A percentile compares a stretch with the other conserved stretches of the same genome.
These are phyloP conservation scores for Pachyramphus minor DNA, from an alignment of 2,113 vertebrate species.

Conservation along the genomic window DNA sequence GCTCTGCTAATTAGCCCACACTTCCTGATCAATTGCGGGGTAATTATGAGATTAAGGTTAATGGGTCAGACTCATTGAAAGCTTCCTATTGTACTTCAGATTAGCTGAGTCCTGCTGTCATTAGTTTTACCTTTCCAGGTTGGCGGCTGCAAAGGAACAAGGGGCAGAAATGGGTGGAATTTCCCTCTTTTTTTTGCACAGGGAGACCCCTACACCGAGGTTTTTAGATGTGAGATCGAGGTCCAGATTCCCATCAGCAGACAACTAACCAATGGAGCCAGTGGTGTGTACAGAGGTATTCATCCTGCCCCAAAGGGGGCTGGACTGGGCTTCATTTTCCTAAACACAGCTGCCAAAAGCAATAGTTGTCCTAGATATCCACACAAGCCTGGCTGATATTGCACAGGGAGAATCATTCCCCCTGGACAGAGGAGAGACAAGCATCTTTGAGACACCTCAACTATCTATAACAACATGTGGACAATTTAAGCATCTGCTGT, in stretches of 20 bases:
- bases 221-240: neutral
- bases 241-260: neutral
- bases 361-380: neutral
- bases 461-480: neutral
- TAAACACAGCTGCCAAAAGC: neutral
- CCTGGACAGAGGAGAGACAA: neutral
- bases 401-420: neutral
- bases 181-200: neutral
- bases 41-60: slow-evolving; percentile 51
- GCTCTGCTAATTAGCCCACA: neutral
- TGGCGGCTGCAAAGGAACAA: neutral
- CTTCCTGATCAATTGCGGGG: neutral
- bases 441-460: neutral
- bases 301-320: neutral
- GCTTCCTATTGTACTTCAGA: neutral
- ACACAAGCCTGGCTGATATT: neutral
- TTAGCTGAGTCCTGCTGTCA: neutral
- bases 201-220: neutral
- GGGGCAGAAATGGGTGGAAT: neutral
- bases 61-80: neutral
- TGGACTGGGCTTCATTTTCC: neutral
- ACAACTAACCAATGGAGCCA: neutral
- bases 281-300: neutral
- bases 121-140: neutral
- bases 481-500: neutral